Percentiles rank a stretch among this genome's conserved stretches.
phyloP scores from a whole-genome alignment of 2,888 invertebrate species.

The Drosophila neotestacea region DNA sequence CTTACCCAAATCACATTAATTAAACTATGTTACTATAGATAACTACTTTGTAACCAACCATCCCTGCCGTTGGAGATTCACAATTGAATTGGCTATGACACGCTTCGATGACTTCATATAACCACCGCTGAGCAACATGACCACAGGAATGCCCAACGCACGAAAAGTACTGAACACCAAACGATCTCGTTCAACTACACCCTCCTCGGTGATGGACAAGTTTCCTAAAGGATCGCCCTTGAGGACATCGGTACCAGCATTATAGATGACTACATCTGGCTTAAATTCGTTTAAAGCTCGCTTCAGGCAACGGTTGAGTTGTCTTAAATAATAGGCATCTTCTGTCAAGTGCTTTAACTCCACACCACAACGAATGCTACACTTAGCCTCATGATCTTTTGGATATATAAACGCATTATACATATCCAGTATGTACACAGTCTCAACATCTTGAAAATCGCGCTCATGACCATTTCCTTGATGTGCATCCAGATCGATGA shows the following conservation, averaged over 20 bases:
- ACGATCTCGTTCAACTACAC: constrained; percentile 93
- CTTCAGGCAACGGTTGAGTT: constrained; percentile 89
- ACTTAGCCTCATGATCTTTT: constrained; percentile 90
- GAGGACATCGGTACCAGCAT: constrained; percentile 96
- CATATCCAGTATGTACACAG: constrained; percentile 95
- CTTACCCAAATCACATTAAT: constrained; percentile 5
- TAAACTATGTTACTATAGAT: neutral
- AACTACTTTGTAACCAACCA: constrained; percentile 84
- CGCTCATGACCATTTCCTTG: constrained; percentile 96
- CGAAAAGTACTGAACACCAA: constrained; percentile 91
- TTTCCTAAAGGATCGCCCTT: constrained; percentile 92
- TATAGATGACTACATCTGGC: constrained; percentile 94
- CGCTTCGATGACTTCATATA: constrained; percentile 91
- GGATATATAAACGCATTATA: constrained; percentile 94
- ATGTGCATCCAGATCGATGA: constrained; percentile 96
- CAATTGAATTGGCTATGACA: constrained; percentile 93
- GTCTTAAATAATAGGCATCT: constrained; percentile 89
- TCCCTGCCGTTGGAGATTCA: constrained; percentile 89
- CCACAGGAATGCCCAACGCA: constrained; percentile 89
- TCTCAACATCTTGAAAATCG: constrained; percentile 90
- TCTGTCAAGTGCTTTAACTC: constrained; percentile 88
- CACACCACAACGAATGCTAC: constrained; percentile 89
- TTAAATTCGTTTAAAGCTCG: constrained; percentile 89
- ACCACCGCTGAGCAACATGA: constrained; percentile 95
- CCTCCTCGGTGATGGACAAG: constrained; percentile 90